Percentiles rank a stretch among this genome's conserved stretches.
These are phyloP conservation scores for Xenops minutus DNA, from an alignment of 2,797 vertebrate species.

Conservation along the genomic window DNA sequence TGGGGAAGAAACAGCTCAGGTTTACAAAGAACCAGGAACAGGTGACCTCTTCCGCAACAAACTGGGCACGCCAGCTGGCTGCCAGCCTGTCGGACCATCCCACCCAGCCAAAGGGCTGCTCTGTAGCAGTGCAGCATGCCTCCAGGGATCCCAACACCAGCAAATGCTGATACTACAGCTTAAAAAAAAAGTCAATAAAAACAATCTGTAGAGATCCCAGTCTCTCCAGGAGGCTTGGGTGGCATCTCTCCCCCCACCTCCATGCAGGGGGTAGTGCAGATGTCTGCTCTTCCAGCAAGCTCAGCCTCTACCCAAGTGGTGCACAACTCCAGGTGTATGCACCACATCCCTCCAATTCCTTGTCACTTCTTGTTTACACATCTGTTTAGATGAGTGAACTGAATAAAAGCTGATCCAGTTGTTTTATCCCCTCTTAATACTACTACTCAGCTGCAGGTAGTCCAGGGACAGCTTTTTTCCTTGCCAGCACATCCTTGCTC, in stretches of 20 bases:
- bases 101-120: conserved; percentile 61
- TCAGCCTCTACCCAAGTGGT: not conserved
- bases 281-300: not conserved
- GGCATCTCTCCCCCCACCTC: conserved; percentile 35
- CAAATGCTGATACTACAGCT: conserved; percentile 72
- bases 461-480: not conserved
- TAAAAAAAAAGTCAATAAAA: conserved; percentile 33
- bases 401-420: conserved; percentile 71
- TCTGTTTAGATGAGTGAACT: conserved; percentile 65
- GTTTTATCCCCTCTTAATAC: conserved; percentile 49
- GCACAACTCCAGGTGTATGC: fast-evolving
- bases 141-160: conserved; percentile 73
- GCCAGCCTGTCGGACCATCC: not conserved
- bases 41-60: conserved; percentile 72
- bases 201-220: not conserved
- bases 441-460: conserved; percentile 46
- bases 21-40: conserved; percentile 75
- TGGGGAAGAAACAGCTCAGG: conserved; percentile 77
- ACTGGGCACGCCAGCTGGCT: not conserved
- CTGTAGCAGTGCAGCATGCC: conserved; percentile 64
- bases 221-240: conserved; percentile 23
- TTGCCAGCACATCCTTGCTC: not conserved
- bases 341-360: not conserved
- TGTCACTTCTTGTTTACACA: conserved; percentile 74
- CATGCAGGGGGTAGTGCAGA: not conserved